These are phyloP conservation scores for Manduca sexta DNA, from an alignment of 1,140 invertebrate genomes.

Conservation along the genomic window DNA sequence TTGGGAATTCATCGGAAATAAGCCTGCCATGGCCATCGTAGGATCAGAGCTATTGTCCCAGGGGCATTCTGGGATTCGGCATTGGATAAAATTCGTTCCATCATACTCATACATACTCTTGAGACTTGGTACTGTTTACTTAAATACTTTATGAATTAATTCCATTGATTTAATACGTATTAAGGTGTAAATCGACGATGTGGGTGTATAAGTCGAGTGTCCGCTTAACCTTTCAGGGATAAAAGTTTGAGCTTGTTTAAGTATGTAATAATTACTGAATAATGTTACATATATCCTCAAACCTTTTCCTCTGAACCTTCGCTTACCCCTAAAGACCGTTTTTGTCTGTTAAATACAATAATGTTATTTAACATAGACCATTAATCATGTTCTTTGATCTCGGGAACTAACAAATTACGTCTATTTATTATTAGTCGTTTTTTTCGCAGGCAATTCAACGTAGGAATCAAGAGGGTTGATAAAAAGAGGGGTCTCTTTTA, in stretches of 20 bases:
- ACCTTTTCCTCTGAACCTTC: too few species aligned
- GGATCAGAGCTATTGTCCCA: conserved; percentile 3
- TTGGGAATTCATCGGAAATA: conserved; percentile 1
- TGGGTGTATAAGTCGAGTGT: too few species aligned
- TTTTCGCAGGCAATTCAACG: not conserved
- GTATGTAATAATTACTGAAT: too few species aligned
- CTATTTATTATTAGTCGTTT: conserved; percentile 1
- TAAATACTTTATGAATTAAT: too few species aligned
- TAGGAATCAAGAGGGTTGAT: conserved; percentile 8
- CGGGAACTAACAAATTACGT: not conserved
- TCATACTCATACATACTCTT: not conserved
- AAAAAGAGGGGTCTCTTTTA: conserved; percentile 12
- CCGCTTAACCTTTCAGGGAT: too few species aligned
- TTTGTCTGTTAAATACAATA: not conserved
- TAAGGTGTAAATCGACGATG: too few species aligned
- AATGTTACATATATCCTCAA: too few species aligned
- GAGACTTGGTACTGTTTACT: too few species aligned
- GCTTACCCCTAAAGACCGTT: too few species aligned
- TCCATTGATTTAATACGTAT: too few species aligned
- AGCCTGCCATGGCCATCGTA: not conserved
- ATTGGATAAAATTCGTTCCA: conserved; percentile 8
- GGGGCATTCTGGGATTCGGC: conserved; percentile 5
- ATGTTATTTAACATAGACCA: not conserved
- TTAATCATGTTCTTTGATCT: not conserved
- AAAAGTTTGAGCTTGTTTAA: too few species aligned